Evolutionary conservation across 2,113 vertebrate species (phyloP).

Genomic region (Nothobranchius kuhntae): DNA sequence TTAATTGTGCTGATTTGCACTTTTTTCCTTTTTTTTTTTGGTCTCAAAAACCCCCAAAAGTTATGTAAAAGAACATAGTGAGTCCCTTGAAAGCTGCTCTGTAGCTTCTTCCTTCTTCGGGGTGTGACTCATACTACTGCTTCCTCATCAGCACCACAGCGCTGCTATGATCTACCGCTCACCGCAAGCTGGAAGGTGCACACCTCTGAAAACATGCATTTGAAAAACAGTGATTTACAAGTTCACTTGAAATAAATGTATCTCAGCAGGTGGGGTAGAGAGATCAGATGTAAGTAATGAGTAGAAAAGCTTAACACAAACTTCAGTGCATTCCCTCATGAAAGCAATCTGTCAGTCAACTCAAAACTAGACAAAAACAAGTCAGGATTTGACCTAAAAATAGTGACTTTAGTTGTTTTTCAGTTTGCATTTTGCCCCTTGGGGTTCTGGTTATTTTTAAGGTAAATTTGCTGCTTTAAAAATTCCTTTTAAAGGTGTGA

Average conservation of each 20-base stretch:
- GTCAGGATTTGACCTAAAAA: neutral
- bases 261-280: neutral
- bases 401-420: neutral
- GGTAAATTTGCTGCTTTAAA: neutral
- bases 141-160: constrained; percentile 60
- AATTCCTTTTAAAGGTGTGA: neutral
- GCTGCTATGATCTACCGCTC: neutral
- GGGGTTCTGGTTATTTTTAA: neutral
- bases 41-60: constrained; percentile 27
- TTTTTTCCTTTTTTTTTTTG: constrained; percentile 8
- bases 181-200: neutral
- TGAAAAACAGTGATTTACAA: neutral
- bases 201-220: neutral
- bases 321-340: neutral
- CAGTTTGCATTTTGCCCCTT: neutral
- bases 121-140: constrained; percentile 58
- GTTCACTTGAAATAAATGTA: neutral
- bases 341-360: neutral
- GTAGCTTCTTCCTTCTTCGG: constrained; percentile 60
- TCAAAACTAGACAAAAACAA: neutral
- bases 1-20: constrained; percentile 61
- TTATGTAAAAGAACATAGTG: constrained; percentile 50
- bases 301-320: neutral
- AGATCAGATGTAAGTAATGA: neutral
- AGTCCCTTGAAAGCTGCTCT: constrained; percentile 61